phyloP scores from a whole-genome alignment of 2,797 vertebrate genomes.

The Myotis pilosus region DNA sequence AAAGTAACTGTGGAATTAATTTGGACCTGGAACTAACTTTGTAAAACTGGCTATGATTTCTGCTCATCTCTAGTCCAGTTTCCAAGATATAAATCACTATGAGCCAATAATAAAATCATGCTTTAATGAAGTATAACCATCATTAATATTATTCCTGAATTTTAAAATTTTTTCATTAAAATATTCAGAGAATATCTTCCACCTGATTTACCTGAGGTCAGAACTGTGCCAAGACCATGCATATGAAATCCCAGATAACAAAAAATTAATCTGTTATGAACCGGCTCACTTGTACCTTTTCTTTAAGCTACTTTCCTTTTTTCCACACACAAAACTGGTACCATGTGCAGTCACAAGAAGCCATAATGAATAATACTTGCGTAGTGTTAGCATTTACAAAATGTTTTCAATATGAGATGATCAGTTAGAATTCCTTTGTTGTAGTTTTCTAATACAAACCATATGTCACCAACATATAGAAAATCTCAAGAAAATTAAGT shows the following conservation, averaged over 20 bases:
- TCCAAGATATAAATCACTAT: not conserved
- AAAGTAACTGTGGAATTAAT: constrained; percentile 2
- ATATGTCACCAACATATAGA: not conserved
- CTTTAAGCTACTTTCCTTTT: constrained; percentile 18
- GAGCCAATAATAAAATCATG: not conserved
- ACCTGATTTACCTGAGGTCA: not conserved
- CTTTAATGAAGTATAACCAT: constrained; percentile 21
- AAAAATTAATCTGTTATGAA: constrained; percentile 23
- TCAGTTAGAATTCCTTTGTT: not conserved
- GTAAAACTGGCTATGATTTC: not conserved
- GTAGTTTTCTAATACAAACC: not conserved
- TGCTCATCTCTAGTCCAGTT: not conserved
- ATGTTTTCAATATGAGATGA: not conserved
- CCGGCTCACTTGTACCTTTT: not conserved
- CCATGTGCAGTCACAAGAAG: not conserved
- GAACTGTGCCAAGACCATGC: not conserved
- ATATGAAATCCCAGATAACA: not conserved
- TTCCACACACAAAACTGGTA: not conserved
- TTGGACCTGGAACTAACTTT: not conserved
- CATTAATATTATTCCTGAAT: constrained; percentile 23
- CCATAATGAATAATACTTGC: not conserved
- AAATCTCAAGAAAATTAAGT: constrained; percentile 12
- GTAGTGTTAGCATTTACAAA: not conserved
- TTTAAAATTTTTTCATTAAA: constrained; percentile 6
- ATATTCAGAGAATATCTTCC: not conserved